phyloP scores from a whole-genome alignment of 2,888 invertebrate species.

The Cenopis cana region DNA sequence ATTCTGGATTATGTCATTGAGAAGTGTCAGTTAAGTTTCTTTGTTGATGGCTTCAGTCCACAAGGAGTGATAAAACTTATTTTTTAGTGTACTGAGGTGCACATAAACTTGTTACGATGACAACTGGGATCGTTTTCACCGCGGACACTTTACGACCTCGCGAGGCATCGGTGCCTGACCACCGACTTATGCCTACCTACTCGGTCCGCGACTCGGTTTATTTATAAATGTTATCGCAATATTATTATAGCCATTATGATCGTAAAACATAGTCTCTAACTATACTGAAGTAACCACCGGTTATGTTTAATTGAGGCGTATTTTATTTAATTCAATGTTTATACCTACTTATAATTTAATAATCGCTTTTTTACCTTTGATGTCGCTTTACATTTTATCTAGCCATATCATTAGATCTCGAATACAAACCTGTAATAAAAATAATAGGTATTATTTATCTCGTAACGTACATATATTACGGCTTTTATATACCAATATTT shows the following conservation, averaged over 20 bases:
- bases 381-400: background rate
- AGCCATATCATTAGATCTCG: background rate
- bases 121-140: slow-evolving; percentile 73
- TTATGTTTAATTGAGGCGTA: slow-evolving; percentile 19
- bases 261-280: slow-evolving; percentile 30
- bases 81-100: slow-evolving; percentile 62
- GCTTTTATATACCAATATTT: background rate
- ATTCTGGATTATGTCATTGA: slow-evolving; percentile 40
- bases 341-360: background rate
- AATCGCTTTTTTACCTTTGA: background rate
- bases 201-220: background rate
- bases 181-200: slow-evolving; percentile 49
- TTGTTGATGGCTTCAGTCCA: slow-evolving; percentile 27
- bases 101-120: slow-evolving; percentile 73
- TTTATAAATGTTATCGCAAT: slow-evolving; percentile 25
- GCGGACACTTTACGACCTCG: slow-evolving; percentile 64
- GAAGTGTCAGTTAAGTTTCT: slow-evolving; percentile 20
- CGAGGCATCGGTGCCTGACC: slow-evolving; percentile 46
- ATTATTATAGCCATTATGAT: slow-evolving; percentile 26
- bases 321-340: background rate
- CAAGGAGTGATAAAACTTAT: slow-evolving; percentile 61
- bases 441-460: too few species aligned
- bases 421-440: background rate
- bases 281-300: slow-evolving; percentile 25
- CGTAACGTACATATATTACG: too few species aligned